These are phyloP conservation scores for Diplodus puntazzo DNA, from an alignment of 2,797 vertebrate species.

Conservation along the genomic window DNA sequence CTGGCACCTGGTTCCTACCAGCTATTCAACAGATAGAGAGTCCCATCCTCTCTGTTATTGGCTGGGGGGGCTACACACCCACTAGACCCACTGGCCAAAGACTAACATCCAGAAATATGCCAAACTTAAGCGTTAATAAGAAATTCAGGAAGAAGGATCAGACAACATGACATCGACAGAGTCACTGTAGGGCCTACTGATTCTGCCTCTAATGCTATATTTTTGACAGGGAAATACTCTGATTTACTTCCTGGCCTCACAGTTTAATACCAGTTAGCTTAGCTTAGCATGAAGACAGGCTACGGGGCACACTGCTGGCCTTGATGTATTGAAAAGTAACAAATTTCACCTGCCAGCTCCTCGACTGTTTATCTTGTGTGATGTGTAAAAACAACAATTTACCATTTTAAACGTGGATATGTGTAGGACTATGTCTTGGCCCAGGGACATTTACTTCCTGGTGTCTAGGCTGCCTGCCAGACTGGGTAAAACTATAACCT, in stretches of 20 bases:
- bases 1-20: too few relatives aligned
- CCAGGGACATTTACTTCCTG: not conserved
- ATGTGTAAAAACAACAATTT: not conserved
- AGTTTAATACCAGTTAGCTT: not conserved
- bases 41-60: too few relatives aligned
- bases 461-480: too few relatives aligned
- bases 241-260: not conserved
- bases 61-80: too few relatives aligned
- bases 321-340: not conserved
- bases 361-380: not conserved
- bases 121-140: too few relatives aligned
- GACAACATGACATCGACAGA: too few relatives aligned
- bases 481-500: not conserved
- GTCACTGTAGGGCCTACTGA: too few relatives aligned
- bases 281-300: not conserved
- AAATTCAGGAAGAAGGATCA: too few relatives aligned
- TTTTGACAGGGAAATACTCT: not conserved
- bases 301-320: not conserved
- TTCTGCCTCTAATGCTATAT: not conserved
- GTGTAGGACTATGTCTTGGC: not conserved
- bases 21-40: too few relatives aligned
- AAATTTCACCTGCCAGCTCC: accelerated
- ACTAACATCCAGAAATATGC: too few relatives aligned
- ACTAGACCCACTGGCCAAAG: too few relatives aligned
- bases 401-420: not conserved